Conservation (phyloP, 2,113 vertebrate genomes). For the Calyptommatus sinebrachiatus region DNA sequence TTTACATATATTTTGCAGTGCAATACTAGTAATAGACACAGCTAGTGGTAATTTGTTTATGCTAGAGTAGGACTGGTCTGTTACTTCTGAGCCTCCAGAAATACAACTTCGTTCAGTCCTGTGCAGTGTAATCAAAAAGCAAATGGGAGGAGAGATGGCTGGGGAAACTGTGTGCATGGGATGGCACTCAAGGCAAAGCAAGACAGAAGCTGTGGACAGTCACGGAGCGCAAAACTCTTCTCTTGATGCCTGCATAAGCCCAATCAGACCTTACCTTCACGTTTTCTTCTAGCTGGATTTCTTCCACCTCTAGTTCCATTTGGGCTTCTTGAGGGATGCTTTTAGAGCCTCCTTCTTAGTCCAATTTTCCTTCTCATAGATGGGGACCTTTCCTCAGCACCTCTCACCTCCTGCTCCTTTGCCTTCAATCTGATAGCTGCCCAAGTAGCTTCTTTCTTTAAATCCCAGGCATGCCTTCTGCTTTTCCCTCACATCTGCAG, state of each 20-base stretch:
- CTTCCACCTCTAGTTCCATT: neutral
- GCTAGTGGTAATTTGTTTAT: too few species aligned
- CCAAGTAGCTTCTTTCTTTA: neutral
- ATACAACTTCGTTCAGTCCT: neutral
- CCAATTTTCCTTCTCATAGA: neutral
- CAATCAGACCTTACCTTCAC: neutral
- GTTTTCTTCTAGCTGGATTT: neutral
- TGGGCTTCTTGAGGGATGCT: too few species aligned
- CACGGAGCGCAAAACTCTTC: neutral
- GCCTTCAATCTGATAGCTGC: neutral
- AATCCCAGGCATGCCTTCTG: slow-evolving; percentile 1
- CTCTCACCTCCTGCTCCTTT: neutral
- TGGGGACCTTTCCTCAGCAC: neutral
- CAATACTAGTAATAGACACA: too few species aligned
- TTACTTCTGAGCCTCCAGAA: neutral
- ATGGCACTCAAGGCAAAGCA: too few species aligned
- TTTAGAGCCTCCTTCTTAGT: neutral
- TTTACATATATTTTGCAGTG: too few species aligned
- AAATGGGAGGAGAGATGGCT: too few species aligned
- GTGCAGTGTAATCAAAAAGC: neutral
- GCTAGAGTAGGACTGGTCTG: too few species aligned
- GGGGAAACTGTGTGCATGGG: too few species aligned
- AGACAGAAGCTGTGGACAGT: too few species aligned
- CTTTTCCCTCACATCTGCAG: neutral
- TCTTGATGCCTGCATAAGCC: neutral